Evolutionary conservation across 2,113 vertebrate genomes (phyloP).

Genomic region (Malurus cyaneus): DNA sequence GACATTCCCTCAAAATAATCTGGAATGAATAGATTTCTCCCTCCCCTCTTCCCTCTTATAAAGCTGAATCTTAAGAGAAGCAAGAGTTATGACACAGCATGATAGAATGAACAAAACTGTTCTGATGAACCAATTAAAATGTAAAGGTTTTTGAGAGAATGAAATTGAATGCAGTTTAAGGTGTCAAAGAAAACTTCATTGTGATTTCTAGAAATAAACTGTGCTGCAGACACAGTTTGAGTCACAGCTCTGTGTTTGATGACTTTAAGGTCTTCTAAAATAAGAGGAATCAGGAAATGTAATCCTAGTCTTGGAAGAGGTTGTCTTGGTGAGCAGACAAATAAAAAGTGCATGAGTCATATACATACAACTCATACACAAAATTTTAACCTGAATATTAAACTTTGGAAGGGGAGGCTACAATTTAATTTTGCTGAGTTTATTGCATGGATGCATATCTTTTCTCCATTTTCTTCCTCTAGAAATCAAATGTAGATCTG

Average conservation of each 20-base stretch:
- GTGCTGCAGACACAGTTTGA: not conserved
- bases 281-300: not conserved
- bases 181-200: not conserved
- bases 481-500: not conserved
- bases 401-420: not conserved
- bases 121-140: not conserved
- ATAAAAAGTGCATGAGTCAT: not conserved
- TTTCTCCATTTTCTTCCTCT: not conserved
- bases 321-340: not conserved
- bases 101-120: not conserved
- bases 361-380: not conserved
- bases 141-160: not conserved
- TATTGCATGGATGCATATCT: not conserved
- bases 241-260: not conserved
- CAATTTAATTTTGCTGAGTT: not conserved
- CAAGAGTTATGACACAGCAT: not conserved
- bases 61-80: not conserved
- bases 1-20: not conserved
- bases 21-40: not conserved
- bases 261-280: not conserved
- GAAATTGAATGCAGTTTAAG: not conserved
- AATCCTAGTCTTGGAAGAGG: not conserved
- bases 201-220: not conserved
- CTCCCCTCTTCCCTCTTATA: not conserved
- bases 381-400: not conserved